These are phyloP conservation scores for Crambe crambe DNA, from an alignment of 37 sponge, comb jelly and placozoan species.

Conservation along the genomic window DNA sequence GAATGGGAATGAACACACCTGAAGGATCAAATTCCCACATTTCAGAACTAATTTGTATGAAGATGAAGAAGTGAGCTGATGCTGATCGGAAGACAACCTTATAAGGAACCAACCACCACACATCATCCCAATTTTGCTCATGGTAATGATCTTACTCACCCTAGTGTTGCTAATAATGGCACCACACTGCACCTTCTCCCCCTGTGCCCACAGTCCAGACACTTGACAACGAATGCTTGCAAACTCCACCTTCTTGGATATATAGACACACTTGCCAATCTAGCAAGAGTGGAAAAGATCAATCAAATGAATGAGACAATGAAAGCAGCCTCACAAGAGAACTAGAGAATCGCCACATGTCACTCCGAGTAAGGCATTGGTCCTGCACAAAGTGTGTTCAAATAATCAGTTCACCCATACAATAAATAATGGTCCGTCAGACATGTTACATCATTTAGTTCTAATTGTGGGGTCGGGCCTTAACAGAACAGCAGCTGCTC, in stretches of 20 bases:
- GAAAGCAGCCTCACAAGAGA: slow-evolving; percentile 57
- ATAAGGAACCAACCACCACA: neutral
- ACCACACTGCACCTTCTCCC: slow-evolving; percentile 44
- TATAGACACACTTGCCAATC: slow-evolving; percentile 55
- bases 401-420: no score
- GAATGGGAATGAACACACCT: slow-evolving; percentile 16
- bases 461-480: slow-evolving; percentile 3
- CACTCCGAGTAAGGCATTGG: slow-evolving; percentile 72
- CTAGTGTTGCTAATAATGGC: slow-evolving; percentile 47
- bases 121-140: neutral
- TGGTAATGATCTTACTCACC: slow-evolving; percentile 4
- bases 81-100: slow-evolving; percentile 81
- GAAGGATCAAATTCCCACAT: slow-evolving; percentile 90
- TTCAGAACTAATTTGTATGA: slow-evolving; percentile 85
- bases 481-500: neutral
- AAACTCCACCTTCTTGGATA: slow-evolving; percentile 40
- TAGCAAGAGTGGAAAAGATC: slow-evolving; percentile 1
- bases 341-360: slow-evolving; percentile 85
- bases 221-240: slow-evolving; percentile 35
- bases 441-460: neutral
- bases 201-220: slow-evolving; percentile 44
- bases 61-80: slow-evolving; percentile 73
- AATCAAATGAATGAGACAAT: neutral
- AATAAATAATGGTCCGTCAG: neutral
- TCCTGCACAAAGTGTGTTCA: slow-evolving; percentile 20